Evolutionary conservation across 2,797 vertebrate species (phyloP), one percentile per base, ranked within the genome.

Genomic region (Vultur gryphus): DNA sequence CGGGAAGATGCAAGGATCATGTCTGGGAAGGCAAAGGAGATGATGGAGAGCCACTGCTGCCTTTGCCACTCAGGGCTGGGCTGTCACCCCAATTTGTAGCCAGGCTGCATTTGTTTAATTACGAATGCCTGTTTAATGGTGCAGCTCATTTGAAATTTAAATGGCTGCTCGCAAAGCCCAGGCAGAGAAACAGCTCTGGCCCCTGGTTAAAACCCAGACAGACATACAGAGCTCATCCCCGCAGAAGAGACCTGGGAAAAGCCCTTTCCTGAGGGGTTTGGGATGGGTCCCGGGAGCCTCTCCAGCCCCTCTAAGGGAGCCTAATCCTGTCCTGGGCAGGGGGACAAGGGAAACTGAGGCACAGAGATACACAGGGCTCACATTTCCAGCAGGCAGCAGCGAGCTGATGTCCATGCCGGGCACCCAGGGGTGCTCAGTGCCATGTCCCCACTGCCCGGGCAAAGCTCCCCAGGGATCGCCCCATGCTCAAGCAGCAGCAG

Each of bases 401-500:
- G 13, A 67, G 61, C 7, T 7, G 13, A 37, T 19, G 15, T 8
- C 33, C 1, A 0, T 16, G 41, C 25, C 6, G 1, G 18, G n/a
- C 35, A 44, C 35, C 10, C 49, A 13, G 6, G 14, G 44, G 39
- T 48, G 83, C 59, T 35, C 67, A 66, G 13, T 1, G 1, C 31
- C 9, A 0, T 4, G 2, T 67, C 18, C 66, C 43, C 59, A 35
- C 10, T 1, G 1, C 37, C 33, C 5, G 0, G 19, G 51, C 4
- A 31, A 58, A 70, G 41, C 11, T 70, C 46, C 49, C 51, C 37
- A 37, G 54, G n/a, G 54, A 81, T n/a, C 7, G 0, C 28, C 59
- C 31, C 37, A 6, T 7, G 23, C 41, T 28, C 15, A 5, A 9
- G n/a, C 58, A 48, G 57, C 23, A 73, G 48, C 48, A 25, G 35